Evolutionary conservation across 2,797 vertebrate species (phyloP), one percentile per base, ranked within the genome.

Genomic region (Phoebastria nigripes): DNA sequence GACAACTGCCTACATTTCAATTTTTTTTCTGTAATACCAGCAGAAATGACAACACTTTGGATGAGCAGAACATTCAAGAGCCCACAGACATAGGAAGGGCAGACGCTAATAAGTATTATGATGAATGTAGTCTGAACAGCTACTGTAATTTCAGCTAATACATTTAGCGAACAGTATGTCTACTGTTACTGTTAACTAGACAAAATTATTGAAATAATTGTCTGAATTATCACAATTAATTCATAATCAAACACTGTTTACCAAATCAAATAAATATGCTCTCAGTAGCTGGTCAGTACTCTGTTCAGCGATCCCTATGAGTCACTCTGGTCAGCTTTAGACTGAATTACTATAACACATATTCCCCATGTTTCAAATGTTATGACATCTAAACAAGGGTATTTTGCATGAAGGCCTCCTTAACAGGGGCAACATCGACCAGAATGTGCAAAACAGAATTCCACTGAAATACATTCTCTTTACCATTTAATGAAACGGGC

Each of bases 141-240:
- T 73, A 85, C 73, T 80, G 56, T 79, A 94, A 92, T 82, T 95
- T 81, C 71, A 93, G 78, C 78, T 89, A 94, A 95, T 83, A 78
- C 35, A 56, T 71, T 96, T 94, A 94, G 74, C 84, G 93, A 96
- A 92, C 65, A 91, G 67, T 77, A 86, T 67, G 78, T 92, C 87
- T 94, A 37, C 54, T 87, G 67, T 78, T 89, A 90, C 51, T 72
- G 76, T 86, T 74, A 93, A 80, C 63, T 55, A 87, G 72, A 92
- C 61, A 85, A 85, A 96, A 87, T 89, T 71, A 93, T 61, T 90
- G 56, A 95, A 95, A 94, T 92, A 89, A 93, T 92, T 95, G 81
- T 58, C 83, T 78, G 59, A 81, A 94, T 91, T 87, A 93, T 21
- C 47, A 70, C 83, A 76, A 96, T 88, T 94, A 88, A 92, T 93